Base-by-base conservation (phyloP, 2,888 invertebrate genomes). In the Dynastes tityus region DNA sequence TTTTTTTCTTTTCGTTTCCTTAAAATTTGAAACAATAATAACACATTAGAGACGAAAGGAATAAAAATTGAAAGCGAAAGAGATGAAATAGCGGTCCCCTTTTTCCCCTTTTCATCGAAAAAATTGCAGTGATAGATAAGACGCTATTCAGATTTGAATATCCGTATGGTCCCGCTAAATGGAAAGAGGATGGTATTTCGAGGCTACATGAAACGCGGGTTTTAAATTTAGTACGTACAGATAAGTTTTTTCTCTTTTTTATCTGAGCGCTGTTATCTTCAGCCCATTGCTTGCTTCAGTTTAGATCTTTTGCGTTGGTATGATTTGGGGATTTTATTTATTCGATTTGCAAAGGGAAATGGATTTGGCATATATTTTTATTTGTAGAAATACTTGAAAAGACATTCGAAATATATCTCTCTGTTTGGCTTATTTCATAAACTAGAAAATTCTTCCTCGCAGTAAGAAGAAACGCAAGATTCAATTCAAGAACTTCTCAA, bases 161-260 rank as follows among this genome's bases (percentile, higher is more conserved):
- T 45, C 68, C 68, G 45, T 51, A 16, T 16, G 68, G 27, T 49
- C n/a, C 2, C 40, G 16, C 8, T 4, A 68, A 68, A 68, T 16
- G 68, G 55, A 49, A 53, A 71, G 16, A 16, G 32, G 40, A 37
- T 22, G 22, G 29, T 70, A n/a, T 40, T 67, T 45, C 32, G 53
- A 49, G 3, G 71, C 55, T 71, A 68, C 68, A 27, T 51, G 49
- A 51, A 71, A 71, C 37, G 58, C 5, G 16, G 37, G 55, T 37
- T 71, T 71, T 71, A 71, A 71, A 71, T 71, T 55, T 71, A 71
- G 71, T 71, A 16, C 22, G 32, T n/a, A 22, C 9, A 71, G 58
- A 58, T 71, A 71, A 37, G 58, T 58, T 71, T 13, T 53, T 53
- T 53, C n/a, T 16, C 58, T 49, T 71, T 71, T 71, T 71, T 58